phyloP scores from a whole-genome alignment of 2,888 invertebrate genomes.

The Drosophila stalkeri region DNA sequence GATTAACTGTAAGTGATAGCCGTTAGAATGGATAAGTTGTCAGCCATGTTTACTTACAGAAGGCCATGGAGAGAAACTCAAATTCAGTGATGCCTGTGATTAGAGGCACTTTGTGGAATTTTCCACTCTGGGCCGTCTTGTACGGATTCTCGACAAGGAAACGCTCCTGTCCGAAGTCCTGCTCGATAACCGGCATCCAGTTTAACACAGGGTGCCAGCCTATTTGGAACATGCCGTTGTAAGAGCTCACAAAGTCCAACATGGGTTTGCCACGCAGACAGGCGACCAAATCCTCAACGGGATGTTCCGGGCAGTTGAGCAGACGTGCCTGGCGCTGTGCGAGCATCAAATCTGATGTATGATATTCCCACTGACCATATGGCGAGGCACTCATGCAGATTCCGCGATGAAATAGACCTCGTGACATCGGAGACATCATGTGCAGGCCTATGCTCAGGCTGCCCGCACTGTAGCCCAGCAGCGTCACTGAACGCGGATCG shows the following conservation, averaged over 20 bases:
- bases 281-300: constrained; percentile 86
- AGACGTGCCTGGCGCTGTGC: constrained; percentile 88
- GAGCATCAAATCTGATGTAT: constrained; percentile 86
- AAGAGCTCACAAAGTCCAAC: constrained; percentile 73
- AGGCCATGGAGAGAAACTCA: constrained; percentile 88
- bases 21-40: not conserved
- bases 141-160: constrained; percentile 88
- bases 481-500: constrained; percentile 88
- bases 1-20: constrained; percentile 66
- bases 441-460: constrained; percentile 86
- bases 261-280: constrained; percentile 86
- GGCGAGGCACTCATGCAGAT: constrained; percentile 89
- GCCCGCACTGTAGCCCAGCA: constrained; percentile 88
- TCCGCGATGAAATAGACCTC: constrained; percentile 89
- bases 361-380: constrained; percentile 86
- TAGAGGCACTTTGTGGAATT: constrained; percentile 88
- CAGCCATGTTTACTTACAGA: constrained; percentile 75
- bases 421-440: constrained; percentile 89
- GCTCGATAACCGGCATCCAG: constrained; percentile 89
- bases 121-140: constrained; percentile 86
- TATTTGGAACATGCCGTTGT: constrained; percentile 79
- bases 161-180: constrained; percentile 88
- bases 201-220: constrained; percentile 82
- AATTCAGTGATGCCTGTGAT: constrained; percentile 88
- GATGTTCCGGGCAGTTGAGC: constrained; percentile 87